phyloP scores from a whole-genome alignment of 2,113 vertebrate genomes.

The human region GRCh38 chr1:238411501-238412000 shows the following conservation, averaged over 20 bases:
- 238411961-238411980: neutral
- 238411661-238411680: neutral
- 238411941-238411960: neutral
- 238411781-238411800: neutral
- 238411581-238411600: neutral
- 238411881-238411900: neutral
- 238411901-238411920: neutral
- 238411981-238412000: neutral
- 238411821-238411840: neutral
- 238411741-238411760: accelerated
- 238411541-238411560: neutral
- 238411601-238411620: neutral
- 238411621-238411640: neutral
- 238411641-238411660: neutral
- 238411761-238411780: neutral
- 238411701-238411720: neutral
- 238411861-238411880: neutral
- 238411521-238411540: neutral
- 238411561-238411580: neutral
- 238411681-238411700: neutral
- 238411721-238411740: neutral
- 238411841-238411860: neutral
- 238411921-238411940: neutral
- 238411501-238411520: neutral
- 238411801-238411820: neutral